Evolutionary conservation across 2,113 vertebrate species (phyloP).

Genomic region (Peromyscus maniculatus): DNA sequence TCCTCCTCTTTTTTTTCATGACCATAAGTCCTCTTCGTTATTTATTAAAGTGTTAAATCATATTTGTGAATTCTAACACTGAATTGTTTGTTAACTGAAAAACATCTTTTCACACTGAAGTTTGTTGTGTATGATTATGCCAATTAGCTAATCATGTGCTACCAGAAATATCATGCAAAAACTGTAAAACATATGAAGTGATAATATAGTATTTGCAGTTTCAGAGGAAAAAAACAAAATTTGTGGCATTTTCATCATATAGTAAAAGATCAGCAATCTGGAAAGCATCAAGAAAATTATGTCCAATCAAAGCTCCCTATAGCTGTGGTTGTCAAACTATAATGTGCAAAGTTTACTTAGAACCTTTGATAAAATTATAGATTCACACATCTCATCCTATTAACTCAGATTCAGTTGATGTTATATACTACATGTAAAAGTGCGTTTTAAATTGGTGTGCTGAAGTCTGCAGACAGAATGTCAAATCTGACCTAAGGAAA

Average conservation of each 20-base stretch:
- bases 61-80: slow-evolving; percentile 61
- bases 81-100: slow-evolving; percentile 58
- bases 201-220: slow-evolving; percentile 60
- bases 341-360: not conserved
- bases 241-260: slow-evolving; percentile 41
- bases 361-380: not conserved
- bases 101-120: slow-evolving; percentile 26
- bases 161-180: slow-evolving; percentile 61
- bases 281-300: slow-evolving; percentile 38
- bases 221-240: slow-evolving; percentile 37
- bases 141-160: slow-evolving; percentile 61
- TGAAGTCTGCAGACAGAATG: not conserved
- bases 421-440: not conserved
- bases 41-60: slow-evolving; percentile 31
- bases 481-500: not conserved
- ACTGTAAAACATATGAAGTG: not conserved
- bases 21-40: not conserved
- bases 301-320: not conserved
- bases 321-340: not conserved
- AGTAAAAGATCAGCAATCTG: slow-evolving; percentile 25
- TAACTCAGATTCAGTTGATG: not conserved
- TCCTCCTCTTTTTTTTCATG: not conserved
- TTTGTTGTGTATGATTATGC: slow-evolving; percentile 49
- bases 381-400: not conserved
- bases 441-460: not conserved